Base-by-base conservation (phyloP, 2,113 vertebrate genomes). In the Propithecus coquereli region DNA sequence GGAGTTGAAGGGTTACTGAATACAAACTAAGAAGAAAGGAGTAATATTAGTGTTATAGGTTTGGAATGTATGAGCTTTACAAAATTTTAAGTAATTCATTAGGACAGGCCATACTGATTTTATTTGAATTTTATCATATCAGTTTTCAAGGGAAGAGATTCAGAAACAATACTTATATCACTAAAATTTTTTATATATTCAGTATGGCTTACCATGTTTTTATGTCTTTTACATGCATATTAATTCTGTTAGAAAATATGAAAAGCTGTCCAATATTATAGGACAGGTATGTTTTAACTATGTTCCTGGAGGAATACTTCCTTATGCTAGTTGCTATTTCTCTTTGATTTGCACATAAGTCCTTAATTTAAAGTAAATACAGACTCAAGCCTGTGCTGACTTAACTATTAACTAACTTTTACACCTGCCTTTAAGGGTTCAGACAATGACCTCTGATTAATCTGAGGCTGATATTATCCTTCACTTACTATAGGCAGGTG, bases 351-450 rank as follows among this genome's bases (percentile, higher is more conserved):
- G 5, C 54, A 98, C 97, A 91, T 45, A 85, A 77, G 45, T 37
- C 91, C 50, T 97, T 96, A 50, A 87, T 13, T 97, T 77, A 97
- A 93, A 96, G 96, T 70, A 96, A 97, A 97, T 30, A 95, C 8
- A 7, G 80, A 77, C 57, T 70, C 88, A 71, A 16, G 66, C 25
- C n/a, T 76, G 52, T 30, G 71, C 84, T 76, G 77, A 97, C 87
- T 96, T 97, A 98, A 97, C 70, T 93, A 97, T 97, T 96, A 97
- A 97, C 97, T 97, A 97, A 96, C 52, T 97, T 96, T 93, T 98
- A 94, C 52, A 97, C 91, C 47, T 94, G 90, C 43, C 34, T 95
- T 85, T 89, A 61, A 93, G 93, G 71, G 87, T 90, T 86, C 80
- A 73, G 76, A 97, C 94, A 98, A 87, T 47, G 94, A 95, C 76